phyloP scores from a whole-genome alignment of 1,140 invertebrate species.

The Bombyx mori region ASM3026992v2 NC_085113.1:6412001-6412500 shows the following conservation, averaged over 20 bases:
- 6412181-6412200: background rate
- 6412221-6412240: conserved; percentile 33
- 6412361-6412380: background rate
- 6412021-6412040: no score
- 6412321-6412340: background rate
- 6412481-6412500: no score
- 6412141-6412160: no score
- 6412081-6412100: no score
- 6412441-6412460: no score
- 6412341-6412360: background rate
- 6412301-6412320: conserved; percentile 25
- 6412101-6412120: no score
- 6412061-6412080: no score
- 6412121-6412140: no score
- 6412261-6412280: conserved; percentile 15
- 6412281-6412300: conserved; percentile 27
- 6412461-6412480: no score
- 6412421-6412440: background rate
- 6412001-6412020: no score
- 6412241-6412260: conserved; percentile 42
- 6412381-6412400: background rate
- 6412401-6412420: background rate
- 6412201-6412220: conserved; percentile 30
- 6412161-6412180: no score
- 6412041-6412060: no score